Base-by-base conservation (phyloP, 2,113 vertebrate species). In the Oenanthe oenanthe region DNA sequence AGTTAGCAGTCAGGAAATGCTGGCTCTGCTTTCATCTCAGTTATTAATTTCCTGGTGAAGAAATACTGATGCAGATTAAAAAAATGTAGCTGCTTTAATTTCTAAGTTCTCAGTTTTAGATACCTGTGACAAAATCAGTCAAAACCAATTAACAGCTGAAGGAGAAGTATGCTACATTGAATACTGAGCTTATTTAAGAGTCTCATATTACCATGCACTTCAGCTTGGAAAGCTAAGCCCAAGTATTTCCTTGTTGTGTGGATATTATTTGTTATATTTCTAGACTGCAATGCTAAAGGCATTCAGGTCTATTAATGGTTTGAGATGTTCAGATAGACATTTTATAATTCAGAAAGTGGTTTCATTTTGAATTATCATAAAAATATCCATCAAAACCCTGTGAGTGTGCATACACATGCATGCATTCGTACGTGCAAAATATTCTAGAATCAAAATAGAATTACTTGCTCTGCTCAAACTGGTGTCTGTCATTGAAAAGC, bases 391-490 rank as follows among this genome's bases (percentile, higher is more conserved):
- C 40, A 34, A 60, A 85, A 57, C 22, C 53, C 43, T 12, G 2
- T 4, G 4, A 19, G 8, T 21, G 10, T 29, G 32, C 13, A 26
- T 31, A n/a, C 4, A 5, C 0, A 2, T 3, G 1, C 1, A 3
- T 6, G 8, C 10, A 9, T 2, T 4, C 0, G 0, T 58, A 29
- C 0, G 0, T 13, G 25, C 17, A n/a, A 51, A 85, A 48, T 9
- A 58, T 32, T 75, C 31, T 29, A 48, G 17, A 77, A 60, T 13
- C 15, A 31, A 74, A 93, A 75, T 28, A 45, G 48, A 92, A 88
- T 21, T 29, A 48, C 38, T 85, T 85, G 12, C 24, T 88, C 32
- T 65, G 16, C 13, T 80, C 38, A 76, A n/a, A 58, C n/a, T 47
- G 60, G 16, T 21, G 18, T 32, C 66, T 75, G 48, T 34, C 48